Evolutionary conservation across 2,113 vertebrate genomes (phyloP), one percentile per base, ranked within the genome.

Genomic region (Triplophysa siluroides): DNA sequence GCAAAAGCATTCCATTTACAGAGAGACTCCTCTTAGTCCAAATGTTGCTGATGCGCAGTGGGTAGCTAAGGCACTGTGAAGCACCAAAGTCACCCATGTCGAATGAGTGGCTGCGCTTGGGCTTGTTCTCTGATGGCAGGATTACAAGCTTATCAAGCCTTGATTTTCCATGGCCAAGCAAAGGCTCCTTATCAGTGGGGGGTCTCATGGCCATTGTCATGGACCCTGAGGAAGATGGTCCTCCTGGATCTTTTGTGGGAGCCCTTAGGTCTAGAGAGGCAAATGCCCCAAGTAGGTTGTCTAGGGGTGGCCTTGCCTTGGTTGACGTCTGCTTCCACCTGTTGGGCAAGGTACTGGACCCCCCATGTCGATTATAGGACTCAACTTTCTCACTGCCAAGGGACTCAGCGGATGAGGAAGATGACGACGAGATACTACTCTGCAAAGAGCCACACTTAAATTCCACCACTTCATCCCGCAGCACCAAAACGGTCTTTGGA

Each of bases 1-100:
- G 97, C 89, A 98, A 92, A 81, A 99, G 92, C 95, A 98, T 98
- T 87, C 98, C 96, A 0, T 98, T 99, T 66, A 99, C 96, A 0
- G 98, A 99, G 78, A 99, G 93, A 89, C 98, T 99, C 85, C 98
- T 95, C 87, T 97, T 99, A 92, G 98, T 99, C 98, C 98, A 99
- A 94, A 99, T 97, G 90, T 96, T 97, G 45, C 95, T 96, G 87
- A 97, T 96, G 90, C 94, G 95, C 85, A 93, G 93, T 13, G 97
- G 96, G 81, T 96, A 93, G 86, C 88, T 95, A 87, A 93, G 95
- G 89, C 94, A 93, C 67, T 96, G 95, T 0, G 90, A 81, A 24
- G 76, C 83, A 0, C 90, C 83, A 0, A 97, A 96, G 79, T 99
- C 96, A 62, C 98, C 96, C 95, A 98, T 97, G 90, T 99, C 98